phyloP scores from a whole-genome alignment of 2,113 vertebrate species.

The Zosterops japonicus region DNA sequence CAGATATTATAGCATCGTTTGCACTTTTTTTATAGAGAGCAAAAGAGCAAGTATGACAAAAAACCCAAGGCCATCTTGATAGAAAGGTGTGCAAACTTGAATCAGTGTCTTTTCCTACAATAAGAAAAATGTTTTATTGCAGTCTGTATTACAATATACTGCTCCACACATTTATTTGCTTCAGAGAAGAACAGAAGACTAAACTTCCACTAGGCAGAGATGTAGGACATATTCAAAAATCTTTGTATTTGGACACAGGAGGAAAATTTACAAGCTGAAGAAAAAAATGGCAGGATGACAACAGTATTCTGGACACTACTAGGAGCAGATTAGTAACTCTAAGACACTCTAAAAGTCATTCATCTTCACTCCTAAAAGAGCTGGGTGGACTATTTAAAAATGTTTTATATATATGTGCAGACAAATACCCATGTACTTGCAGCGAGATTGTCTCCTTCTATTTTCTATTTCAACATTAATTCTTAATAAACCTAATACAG shows the following conservation, averaged over 20 bases:
- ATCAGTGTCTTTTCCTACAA: background rate
- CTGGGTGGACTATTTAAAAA: background rate
- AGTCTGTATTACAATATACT: background rate
- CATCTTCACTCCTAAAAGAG: background rate
- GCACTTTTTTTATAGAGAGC: background rate
- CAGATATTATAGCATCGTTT: background rate
- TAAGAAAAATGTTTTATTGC: background rate
- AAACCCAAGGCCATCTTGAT: conserved; percentile 24
- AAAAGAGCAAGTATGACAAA: conserved; percentile 27
- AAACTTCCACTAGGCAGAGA: background rate
- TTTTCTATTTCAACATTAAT: background rate
- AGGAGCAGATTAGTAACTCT: background rate
- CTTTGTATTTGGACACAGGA: background rate
- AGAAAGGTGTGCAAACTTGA: background rate
- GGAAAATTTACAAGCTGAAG: background rate
- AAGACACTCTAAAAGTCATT: background rate
- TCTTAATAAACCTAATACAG: background rate
- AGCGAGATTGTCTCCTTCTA: background rate
- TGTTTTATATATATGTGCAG: background rate
- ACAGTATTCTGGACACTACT: background rate
- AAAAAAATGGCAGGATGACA: background rate
- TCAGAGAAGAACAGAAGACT: background rate
- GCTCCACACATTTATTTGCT: background rate
- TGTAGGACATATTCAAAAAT: background rate
- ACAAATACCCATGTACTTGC: background rate